A percentile compares a stretch with the other conserved stretches of the same genome.
These are phyloP conservation scores for Uria lomvia DNA, from an alignment of 2,113 vertebrate species.

Conservation along the genomic window DNA sequence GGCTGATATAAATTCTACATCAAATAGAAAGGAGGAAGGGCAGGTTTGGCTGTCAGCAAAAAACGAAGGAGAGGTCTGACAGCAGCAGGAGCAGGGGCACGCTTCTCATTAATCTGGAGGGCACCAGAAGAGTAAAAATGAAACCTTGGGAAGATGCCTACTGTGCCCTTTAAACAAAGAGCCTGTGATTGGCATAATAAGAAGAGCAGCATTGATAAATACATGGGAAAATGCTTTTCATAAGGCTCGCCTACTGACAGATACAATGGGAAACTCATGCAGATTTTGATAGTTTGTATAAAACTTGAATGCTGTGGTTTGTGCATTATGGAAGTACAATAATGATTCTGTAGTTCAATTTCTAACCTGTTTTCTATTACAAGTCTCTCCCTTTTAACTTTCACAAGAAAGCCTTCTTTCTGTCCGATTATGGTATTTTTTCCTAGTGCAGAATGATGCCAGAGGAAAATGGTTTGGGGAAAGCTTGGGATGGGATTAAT, in stretches of 20 bases:
- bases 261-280: not conserved
- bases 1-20: conserved; percentile 63
- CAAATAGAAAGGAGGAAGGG: conserved; percentile 61
- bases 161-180: not conserved
- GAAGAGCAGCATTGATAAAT: not conserved
- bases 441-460: not conserved
- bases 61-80: conserved; percentile 42
- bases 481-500: not conserved
- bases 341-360: not conserved
- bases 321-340: not conserved
- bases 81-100: not conserved
- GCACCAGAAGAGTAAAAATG: not conserved
- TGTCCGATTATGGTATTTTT: not conserved
- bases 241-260: not conserved
- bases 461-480: not conserved
- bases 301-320: not conserved
- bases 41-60: conserved; percentile 53
- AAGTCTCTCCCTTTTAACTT: conserved; percentile 16
- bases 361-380: conserved; percentile 18
- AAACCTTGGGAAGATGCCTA: not conserved
- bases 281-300: not conserved
- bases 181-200: not conserved
- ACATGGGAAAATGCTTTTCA: not conserved
- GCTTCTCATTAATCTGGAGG: conserved; percentile 18
- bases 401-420: not conserved